phyloP scores from a whole-genome alignment of 1,140 invertebrate species.

The Hetaerina americana region DNA sequence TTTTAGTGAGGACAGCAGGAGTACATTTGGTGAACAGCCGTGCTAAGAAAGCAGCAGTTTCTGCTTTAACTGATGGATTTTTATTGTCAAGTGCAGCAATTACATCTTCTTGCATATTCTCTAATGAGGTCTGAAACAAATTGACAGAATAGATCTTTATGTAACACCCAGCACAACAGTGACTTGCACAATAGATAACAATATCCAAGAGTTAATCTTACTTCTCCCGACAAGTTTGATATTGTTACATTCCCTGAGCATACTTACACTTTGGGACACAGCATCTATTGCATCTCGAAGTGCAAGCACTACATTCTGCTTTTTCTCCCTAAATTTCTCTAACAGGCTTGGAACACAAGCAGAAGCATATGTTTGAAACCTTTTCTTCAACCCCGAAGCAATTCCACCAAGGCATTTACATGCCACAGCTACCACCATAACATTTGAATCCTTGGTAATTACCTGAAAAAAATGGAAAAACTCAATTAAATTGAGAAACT shows the following conservation, averaged over 20 bases:
- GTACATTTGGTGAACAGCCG: constrained; percentile 69
- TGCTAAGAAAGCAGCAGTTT: constrained; percentile 79
- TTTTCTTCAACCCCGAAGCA: constrained; percentile 74
- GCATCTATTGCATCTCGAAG: constrained; percentile 88
- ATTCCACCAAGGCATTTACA: constrained; percentile 72
- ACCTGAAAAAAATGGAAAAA: constrained; percentile 35
- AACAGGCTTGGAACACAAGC: constrained; percentile 65
- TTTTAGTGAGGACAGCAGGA: constrained; percentile 75
- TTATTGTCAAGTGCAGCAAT: constrained; percentile 81
- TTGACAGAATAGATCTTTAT: constrained; percentile 3
- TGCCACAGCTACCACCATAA: constrained; percentile 79
- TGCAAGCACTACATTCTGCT: constrained; percentile 72
- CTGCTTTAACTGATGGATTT: constrained; percentile 87
- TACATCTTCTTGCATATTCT: constrained; percentile 75
- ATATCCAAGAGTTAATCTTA: too few species aligned
- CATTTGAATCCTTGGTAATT: constrained; percentile 89
- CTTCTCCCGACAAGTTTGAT: too few species aligned
- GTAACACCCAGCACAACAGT: too few species aligned
- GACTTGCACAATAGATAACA: too few species aligned
- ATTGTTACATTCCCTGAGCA: too few species aligned
- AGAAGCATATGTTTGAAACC: constrained; percentile 74
- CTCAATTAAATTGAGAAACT: too few species aligned
- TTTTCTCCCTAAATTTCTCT: constrained; percentile 98
- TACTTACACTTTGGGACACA: constrained; percentile 61
- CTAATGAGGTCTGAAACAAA: constrained; percentile 58